Evolutionary conservation across 2,888 invertebrate species (phyloP).

Genomic region (Proisotoma minuta): DNA sequence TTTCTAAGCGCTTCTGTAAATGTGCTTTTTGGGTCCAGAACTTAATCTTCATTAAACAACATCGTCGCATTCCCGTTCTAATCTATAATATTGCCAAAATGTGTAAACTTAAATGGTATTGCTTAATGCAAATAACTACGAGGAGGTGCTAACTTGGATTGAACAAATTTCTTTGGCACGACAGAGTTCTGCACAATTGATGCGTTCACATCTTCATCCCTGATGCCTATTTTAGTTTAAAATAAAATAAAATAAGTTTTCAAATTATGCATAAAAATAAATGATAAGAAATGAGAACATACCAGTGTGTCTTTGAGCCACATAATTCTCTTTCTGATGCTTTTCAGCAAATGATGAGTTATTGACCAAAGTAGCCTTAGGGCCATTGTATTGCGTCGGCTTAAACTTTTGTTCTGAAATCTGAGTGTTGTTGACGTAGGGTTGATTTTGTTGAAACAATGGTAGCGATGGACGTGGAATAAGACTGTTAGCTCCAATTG

Average conservation of each 20-base stretch:
- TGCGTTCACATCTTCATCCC: conserved; percentile 31
- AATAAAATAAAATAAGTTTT: not conserved
- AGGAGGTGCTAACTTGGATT: conserved; percentile 22
- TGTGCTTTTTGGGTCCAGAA: too few relatives aligned
- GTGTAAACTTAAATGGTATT: not conserved
- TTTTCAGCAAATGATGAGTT: conserved; percentile 13
- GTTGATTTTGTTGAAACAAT: not conserved
- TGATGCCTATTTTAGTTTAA: too few relatives aligned
- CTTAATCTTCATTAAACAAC: too few relatives aligned
- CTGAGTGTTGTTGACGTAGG: not conserved
- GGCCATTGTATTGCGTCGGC: conserved; percentile 14
- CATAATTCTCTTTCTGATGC: conserved; percentile 19
- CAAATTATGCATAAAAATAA: not conserved
- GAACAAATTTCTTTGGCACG: conserved; percentile 20
- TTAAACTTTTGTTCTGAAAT: conserved; percentile 13
- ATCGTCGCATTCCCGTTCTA: too few relatives aligned
- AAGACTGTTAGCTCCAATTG: not conserved
- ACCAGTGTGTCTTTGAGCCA: conserved; percentile 29
- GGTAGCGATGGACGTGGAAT: conserved; percentile 4
- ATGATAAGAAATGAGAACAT: not conserved
- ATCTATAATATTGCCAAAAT: too few relatives aligned
- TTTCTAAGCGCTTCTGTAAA: too few relatives aligned
- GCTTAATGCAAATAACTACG: conserved; percentile 20
- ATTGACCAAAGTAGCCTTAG: conserved; percentile 14
- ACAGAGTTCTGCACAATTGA: conserved; percentile 22